Evolutionary conservation across 2,797 vertebrate species (phyloP).

Genomic region (Sebastes aleutianus): DNA sequence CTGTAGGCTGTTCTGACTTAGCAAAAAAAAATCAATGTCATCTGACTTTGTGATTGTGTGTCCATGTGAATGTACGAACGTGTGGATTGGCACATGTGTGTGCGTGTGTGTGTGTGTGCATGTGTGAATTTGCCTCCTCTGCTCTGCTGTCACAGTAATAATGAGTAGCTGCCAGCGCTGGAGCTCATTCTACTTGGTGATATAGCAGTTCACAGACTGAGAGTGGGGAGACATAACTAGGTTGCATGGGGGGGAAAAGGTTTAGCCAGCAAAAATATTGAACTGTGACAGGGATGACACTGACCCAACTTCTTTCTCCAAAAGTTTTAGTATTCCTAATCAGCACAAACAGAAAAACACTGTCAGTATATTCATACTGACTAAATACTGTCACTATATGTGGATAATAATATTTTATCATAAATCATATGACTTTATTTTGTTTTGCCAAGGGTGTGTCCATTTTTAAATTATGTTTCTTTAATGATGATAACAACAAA

Average conservation of each 20-base stretch:
- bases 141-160: constrained; percentile 57
- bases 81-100: neutral
- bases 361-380: neutral
- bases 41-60: neutral
- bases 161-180: constrained; percentile 58
- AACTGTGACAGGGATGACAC: constrained; percentile 2
- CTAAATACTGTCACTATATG: neutral
- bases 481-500: neutral
- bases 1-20: constrained; percentile 19
- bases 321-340: constrained; percentile 13
- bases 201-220: constrained; percentile 35
- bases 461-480: constrained; percentile 10
- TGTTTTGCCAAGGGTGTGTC: neutral
- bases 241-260: constrained; percentile 25
- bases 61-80: neutral
- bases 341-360: constrained; percentile 13
- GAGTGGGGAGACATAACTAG: constrained; percentile 37
- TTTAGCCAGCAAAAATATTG: constrained; percentile 34
- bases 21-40: neutral
- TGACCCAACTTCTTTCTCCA: constrained; percentile 15
- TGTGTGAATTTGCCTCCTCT: constrained; percentile 26
- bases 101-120: neutral
- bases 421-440: neutral
- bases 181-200: constrained; percentile 52
- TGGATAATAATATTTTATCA: neutral